phyloP scores from a whole-genome alignment of 2,113 vertebrate species.

The Ptilorrhoa leucosticta region DNA sequence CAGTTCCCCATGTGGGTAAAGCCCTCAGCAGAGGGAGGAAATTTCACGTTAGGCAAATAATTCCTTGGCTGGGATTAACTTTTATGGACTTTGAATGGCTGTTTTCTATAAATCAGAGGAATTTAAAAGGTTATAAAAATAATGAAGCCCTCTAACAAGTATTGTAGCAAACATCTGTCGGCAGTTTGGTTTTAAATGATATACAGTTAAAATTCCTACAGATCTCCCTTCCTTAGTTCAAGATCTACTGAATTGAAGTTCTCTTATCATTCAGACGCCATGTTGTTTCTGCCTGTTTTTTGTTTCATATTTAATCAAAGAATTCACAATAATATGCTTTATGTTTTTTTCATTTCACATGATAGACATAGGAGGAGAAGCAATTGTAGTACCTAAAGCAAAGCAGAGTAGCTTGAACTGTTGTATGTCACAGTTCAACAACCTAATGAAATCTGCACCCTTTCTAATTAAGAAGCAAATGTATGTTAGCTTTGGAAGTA shows the following conservation, averaged over 20 bases:
- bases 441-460: not conserved
- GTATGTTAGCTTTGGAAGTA: not conserved
- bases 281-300: not conserved
- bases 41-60: slow-evolving; percentile 19
- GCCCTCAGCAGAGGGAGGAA: not conserved
- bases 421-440: not conserved
- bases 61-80: not conserved
- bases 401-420: not conserved
- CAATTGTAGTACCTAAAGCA: not conserved
- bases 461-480: not conserved
- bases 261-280: not conserved
- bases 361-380: not conserved
- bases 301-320: not conserved
- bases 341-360: not conserved
- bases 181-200: slow-evolving; percentile 19
- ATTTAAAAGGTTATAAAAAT: slow-evolving; percentile 63
- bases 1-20: not conserved
- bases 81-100: slow-evolving; percentile 48
- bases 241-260: not conserved
- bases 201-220: slow-evolving; percentile 23
- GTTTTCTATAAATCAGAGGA: slow-evolving; percentile 52
- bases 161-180: slow-evolving; percentile 18
- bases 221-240: not conserved
- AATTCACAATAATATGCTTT: not conserved
- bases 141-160: slow-evolving; percentile 39